Evolutionary conservation across 2,113 vertebrate genomes (phyloP).

Genomic region (Scomber scombrus): DNA sequence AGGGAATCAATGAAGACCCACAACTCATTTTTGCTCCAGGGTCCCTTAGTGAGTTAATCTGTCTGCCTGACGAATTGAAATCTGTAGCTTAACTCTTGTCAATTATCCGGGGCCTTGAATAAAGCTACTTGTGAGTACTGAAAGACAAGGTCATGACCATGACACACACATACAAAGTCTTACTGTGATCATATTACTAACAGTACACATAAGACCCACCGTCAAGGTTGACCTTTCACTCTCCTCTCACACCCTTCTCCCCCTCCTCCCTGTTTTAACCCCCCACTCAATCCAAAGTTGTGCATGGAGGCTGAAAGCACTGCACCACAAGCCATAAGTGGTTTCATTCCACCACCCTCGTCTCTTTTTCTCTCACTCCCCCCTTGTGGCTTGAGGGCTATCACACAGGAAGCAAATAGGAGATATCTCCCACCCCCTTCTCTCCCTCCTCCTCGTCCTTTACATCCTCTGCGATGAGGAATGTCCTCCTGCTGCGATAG

Average conservation of each 20-base stretch:
- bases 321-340: conserved; percentile 51
- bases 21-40: neutral
- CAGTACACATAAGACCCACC: conserved; percentile 31
- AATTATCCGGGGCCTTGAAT: neutral
- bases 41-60: neutral
- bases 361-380: conserved; percentile 25
- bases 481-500: conserved; percentile 81
- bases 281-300: conserved; percentile 64
- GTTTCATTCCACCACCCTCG: conserved; percentile 24
- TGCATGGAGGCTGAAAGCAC: conserved; percentile 25
- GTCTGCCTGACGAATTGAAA: neutral
- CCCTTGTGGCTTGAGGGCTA: conserved; percentile 50
- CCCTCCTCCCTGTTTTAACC: conserved; percentile 8
- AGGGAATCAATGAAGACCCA: too few relatives aligned
- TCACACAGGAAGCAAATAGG: conserved; percentile 75
- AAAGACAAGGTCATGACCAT: conserved; percentile 44
- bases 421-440: conserved; percentile 54
- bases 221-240: conserved; percentile 42
- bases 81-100: neutral
- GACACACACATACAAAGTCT: conserved; percentile 5
- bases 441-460: conserved; percentile 39
- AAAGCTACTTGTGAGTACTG: neutral
- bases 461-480: conserved; percentile 72
- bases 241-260: conserved; percentile 23
- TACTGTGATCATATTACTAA: conserved; percentile 47